Percentiles rank a stretch among this genome's conserved stretches.
phyloP scores from a whole-genome alignment of 1,140 invertebrate species.

The Achroia grisella region DNA sequence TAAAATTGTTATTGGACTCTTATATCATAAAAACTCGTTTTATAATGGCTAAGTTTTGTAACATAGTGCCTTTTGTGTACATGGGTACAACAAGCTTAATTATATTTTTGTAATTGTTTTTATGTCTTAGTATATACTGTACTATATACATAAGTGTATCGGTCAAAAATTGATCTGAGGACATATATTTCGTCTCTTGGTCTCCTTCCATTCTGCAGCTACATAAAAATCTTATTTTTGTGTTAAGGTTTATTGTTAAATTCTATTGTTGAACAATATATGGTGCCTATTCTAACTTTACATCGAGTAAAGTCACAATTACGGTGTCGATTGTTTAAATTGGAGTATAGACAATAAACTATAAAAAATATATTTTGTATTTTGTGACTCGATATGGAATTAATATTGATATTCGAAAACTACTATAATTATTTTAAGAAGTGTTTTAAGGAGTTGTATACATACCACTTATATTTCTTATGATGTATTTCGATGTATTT shows the following conservation, averaged over 20 bases:
- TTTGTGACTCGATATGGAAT: constrained; percentile 1
- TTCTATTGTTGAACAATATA: constrained; percentile 6
- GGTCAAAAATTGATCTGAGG: too few relatives aligned
- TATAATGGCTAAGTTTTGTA: constrained; percentile 2
- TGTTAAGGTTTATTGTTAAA: neutral
- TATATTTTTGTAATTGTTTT: constrained; percentile 7
- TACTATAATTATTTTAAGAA: constrained; percentile 22
- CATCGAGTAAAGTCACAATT: constrained; percentile 19
- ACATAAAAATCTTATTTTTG: neutral
- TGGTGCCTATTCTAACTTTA: constrained; percentile 27
- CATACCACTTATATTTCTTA: constrained; percentile 37
- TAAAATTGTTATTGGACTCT: constrained; percentile 19
- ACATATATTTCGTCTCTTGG: too few relatives aligned
- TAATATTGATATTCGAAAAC: constrained; percentile 4
- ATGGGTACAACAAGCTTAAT: neutral
- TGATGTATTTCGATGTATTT: constrained; percentile 30
- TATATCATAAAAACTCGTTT: constrained; percentile 1
- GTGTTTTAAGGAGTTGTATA: constrained; percentile 35
- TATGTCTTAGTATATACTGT: too few relatives aligned
- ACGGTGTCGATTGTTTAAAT: constrained; percentile 12
- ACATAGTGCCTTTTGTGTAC: neutral
- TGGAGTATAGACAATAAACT: neutral
- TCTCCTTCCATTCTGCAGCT: neutral
- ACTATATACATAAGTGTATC: too few relatives aligned
- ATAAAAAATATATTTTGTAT: too few relatives aligned